Evolutionary conservation across 2,113 vertebrate genomes (phyloP).

Genomic region (Ceyx margarethae): DNA sequence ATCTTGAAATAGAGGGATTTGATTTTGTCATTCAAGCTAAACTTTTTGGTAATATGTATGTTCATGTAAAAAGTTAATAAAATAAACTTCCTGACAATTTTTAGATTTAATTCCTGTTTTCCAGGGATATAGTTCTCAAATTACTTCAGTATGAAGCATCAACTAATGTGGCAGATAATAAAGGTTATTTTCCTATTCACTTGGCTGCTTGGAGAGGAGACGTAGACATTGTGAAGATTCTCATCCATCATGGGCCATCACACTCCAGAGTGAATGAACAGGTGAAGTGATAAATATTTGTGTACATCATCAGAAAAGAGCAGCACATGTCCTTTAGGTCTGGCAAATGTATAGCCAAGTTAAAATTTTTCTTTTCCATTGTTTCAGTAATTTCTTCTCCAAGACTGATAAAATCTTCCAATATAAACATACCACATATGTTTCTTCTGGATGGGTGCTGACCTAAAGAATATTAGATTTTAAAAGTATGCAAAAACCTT

Average conservation of each 20-base stretch:
- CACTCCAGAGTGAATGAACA: conserved; percentile 95
- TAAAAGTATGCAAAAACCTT: neutral
- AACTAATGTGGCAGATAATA: conserved; percentile 92
- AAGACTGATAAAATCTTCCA: neutral
- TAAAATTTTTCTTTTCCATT: neutral
- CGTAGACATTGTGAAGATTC: conserved; percentile 95
- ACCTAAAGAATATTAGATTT: neutral
- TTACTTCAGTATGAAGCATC: conserved; percentile 95
- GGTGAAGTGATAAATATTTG: conserved; percentile 73
- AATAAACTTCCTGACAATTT: neutral
- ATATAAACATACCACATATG: neutral
- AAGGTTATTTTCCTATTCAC: conserved; percentile 96
- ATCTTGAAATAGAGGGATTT: neutral
- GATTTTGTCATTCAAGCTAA: neutral
- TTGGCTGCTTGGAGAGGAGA: conserved; percentile 97
- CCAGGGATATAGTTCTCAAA: conserved; percentile 93
- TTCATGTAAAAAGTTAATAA: neutral
- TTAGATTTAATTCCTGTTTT: conserved; percentile 41
- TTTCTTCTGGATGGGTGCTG: neutral
- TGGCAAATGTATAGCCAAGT: neutral
- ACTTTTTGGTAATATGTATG: neutral
- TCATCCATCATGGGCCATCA: conserved; percentile 91
- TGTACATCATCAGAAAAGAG: neutral
- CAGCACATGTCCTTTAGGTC: conserved; percentile 14
- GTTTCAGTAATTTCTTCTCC: neutral